A percentile compares a stretch with the other conserved stretches of the same genome.
Conservation (phyloP, 2,797 vertebrate species). For the Sebastes trivittatus region DNA sequence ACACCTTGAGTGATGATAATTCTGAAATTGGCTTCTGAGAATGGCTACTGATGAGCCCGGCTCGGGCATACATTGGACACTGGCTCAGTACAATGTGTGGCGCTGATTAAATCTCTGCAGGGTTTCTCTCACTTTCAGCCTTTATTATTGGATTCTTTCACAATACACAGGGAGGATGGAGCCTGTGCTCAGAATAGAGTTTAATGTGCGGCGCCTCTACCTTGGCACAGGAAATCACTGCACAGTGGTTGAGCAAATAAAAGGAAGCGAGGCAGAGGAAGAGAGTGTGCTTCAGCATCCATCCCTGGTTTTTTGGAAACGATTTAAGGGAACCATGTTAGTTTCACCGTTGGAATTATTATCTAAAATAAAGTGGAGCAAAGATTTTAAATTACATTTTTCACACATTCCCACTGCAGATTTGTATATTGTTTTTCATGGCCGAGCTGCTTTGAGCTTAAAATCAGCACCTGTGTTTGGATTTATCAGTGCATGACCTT, state of each 20-base stretch:
- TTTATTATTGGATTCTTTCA: conserved; percentile 63
- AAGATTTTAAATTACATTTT: neutral
- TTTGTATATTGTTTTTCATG: neutral
- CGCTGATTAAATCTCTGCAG: conserved; percentile 66
- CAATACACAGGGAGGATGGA: conserved; percentile 46
- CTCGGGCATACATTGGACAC: conserved; percentile 37
- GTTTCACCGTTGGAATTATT: neutral
- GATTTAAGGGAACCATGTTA: conserved; percentile 5
- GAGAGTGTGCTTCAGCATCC: conserved; percentile 29
- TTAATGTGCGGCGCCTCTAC: conserved; percentile 46
- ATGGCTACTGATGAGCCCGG: conserved; percentile 56
- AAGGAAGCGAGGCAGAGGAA: conserved; percentile 18
- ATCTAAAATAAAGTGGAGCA: conserved; percentile 5
- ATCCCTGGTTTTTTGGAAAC: conserved; percentile 4
- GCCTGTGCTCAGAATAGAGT: conserved; percentile 47
- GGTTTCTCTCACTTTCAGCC: conserved; percentile 61
- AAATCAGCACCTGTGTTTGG: neutral
- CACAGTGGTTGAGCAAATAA: conserved; percentile 59
- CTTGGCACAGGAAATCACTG: conserved; percentile 56
- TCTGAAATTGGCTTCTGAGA: conserved; percentile 53
- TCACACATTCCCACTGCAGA: neutral
- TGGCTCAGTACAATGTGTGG: conserved; percentile 37
- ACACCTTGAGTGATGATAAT: conserved; percentile 41
- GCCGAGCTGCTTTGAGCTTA: neutral
- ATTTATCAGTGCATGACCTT: neutral